Evolutionary conservation across 2,888 invertebrate genomes (phyloP), one percentile per base, ranked within the genome.

Genomic region (Adineta ricciae): DNA sequence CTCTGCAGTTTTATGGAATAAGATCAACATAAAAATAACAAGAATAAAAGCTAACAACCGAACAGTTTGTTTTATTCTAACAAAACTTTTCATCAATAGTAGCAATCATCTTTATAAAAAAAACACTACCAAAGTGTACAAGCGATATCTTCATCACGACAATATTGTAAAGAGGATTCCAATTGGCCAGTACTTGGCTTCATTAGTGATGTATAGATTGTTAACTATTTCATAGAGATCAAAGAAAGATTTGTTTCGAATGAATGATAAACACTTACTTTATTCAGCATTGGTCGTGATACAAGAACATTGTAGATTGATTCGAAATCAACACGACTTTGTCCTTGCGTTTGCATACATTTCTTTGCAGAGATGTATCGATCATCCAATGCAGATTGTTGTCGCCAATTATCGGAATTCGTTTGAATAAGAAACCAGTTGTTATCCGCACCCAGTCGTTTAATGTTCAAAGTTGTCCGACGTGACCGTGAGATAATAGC

Each of bases 321-420:
- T 85, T 89, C 86, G 86, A 90, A 87, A 14, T 88, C 88, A 27
- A 90, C 88, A 86, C 89, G 88, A 88, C 50, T 41, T 83, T 56
- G 52, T 41, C 89, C 89, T 86, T 89, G 85, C 83, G 88, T 86
- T 50, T 89, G 88, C 91, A 93, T 90, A 88, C 92, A 93, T 19
- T 87, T 88, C 86, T 90, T 89, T n/a, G 91, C 92, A 3, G 92
- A 92, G 24, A 91, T 91, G n/a, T 92, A 88, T 27, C 92, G 89
- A 87, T 93, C 91, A 88, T 92, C 92, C 52, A 91, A 88, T 87
- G 91, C 91, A 8, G 92, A 90, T 8, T 92, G 92, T 32, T 87
- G 87, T 85, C 89, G 88, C 91, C 92, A 91, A 87, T 92, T 91
- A 88, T 92, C 92, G 87, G 92, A 92, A 88, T 92, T 93, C 19